Conservation (phyloP, 2,113 vertebrate genomes). For the Serilophus lunatus region DNA sequence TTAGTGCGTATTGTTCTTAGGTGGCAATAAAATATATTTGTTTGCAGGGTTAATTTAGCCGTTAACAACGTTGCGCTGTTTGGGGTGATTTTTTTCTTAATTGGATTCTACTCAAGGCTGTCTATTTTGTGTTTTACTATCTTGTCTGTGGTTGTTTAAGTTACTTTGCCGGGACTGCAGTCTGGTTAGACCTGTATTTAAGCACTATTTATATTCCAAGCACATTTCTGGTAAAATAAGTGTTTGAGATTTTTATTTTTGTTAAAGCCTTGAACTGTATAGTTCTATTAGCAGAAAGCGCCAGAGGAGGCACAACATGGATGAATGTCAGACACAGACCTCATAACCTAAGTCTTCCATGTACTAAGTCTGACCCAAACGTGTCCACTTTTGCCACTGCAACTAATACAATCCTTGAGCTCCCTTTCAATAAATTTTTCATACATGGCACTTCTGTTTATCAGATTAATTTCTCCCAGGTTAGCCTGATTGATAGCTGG, state of each 20-base stretch:
- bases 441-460: slow-evolving; percentile 65
- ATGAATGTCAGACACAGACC: slow-evolving; percentile 59
- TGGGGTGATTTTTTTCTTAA: slow-evolving; percentile 63
- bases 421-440: slow-evolving; percentile 71
- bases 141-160: slow-evolving; percentile 64
- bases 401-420: slow-evolving; percentile 36
- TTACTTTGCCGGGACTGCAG: slow-evolving; percentile 73
- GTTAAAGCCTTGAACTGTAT: slow-evolving; percentile 43
- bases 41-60: slow-evolving; percentile 70
- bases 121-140: slow-evolving; percentile 65
- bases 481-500: slow-evolving; percentile 78
- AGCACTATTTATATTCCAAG: slow-evolving; percentile 53
- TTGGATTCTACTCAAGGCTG: slow-evolving; percentile 64
- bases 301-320: slow-evolving; percentile 39
- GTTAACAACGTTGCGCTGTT: slow-evolving; percentile 31
- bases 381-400: slow-evolving; percentile 44
- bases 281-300: slow-evolving; percentile 56
- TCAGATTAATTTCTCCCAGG: slow-evolving; percentile 80
- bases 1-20: slow-evolving; percentile 36
- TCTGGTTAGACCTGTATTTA: slow-evolving; percentile 63
- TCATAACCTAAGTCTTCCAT: neutral
- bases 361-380: slow-evolving; percentile 24
- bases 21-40: slow-evolving; percentile 54
- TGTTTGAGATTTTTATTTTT: slow-evolving; percentile 24
- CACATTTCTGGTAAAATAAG: slow-evolving; percentile 58